These are phyloP conservation scores for Cisticola juncidis DNA, from an alignment of 2,113 vertebrate genomes.

Conservation along the genomic window DNA sequence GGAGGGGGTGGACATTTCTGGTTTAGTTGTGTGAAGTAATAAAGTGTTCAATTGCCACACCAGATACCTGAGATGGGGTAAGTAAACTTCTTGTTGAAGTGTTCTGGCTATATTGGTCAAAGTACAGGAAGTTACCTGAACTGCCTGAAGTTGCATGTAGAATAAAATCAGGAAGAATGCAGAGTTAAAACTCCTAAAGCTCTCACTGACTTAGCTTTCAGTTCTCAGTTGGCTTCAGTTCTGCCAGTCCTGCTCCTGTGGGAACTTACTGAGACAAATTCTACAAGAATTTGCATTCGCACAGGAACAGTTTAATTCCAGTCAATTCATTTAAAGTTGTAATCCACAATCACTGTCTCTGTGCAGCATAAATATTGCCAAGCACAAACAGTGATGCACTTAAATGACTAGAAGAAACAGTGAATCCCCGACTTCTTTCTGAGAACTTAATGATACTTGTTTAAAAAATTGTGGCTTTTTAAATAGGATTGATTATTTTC, in stretches of 20 bases:
- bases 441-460: not conserved
- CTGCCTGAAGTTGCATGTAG: not conserved
- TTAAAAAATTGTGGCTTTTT: not conserved
- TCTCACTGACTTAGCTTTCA: not conserved
- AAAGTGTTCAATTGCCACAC: not conserved
- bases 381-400: not conserved
- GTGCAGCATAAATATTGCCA: not conserved
- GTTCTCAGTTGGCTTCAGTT: not conserved
- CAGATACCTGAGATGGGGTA: conserved; percentile 16
- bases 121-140: not conserved
- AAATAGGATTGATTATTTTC: not conserved
- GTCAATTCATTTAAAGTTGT: not conserved
- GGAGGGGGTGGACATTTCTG: not conserved
- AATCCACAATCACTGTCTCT: not conserved
- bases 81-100: not conserved
- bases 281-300: not conserved
- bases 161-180: not conserved
- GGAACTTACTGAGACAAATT: not conserved
- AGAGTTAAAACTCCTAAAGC: not conserved
- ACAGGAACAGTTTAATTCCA: not conserved
- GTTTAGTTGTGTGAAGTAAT: not conserved
- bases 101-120: not conserved
- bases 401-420: not conserved
- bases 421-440: not conserved
- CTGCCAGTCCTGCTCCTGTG: not conserved